Evolutionary conservation across 2,113 vertebrate genomes (phyloP), one percentile per base, ranked within the genome.

Genomic region (Pontoporia blainvillei): DNA sequence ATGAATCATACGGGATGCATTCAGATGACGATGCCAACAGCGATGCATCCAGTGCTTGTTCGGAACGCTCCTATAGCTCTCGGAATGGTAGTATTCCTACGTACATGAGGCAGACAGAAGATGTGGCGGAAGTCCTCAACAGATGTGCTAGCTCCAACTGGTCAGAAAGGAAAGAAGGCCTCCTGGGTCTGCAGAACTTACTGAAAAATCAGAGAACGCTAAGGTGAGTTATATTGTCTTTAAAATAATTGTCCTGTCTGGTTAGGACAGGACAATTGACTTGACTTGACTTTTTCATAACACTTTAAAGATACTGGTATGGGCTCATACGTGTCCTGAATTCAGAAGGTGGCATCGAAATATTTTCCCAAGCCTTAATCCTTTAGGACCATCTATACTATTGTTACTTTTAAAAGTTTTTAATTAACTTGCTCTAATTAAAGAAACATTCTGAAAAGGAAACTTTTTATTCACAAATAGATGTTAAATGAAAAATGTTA

Each of bases 21-120:
- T 99, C 99, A 0, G 99, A 99, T 20, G 99, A 99, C 15, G 99
- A 99, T 78, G 99, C 99, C 79, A 99, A 99, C 98, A 99, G 99
- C 1, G 99, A 99, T 1, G 99, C 99, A 0, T 99, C 99, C 46
- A 99, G 99, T 86, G 99, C 99, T 85, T 99, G 99, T 75, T 99
- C 99, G 0, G 99, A 99, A 91, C 98, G 99, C 79, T 99, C 99
- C 34, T 99, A 99, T 67, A 99, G 99, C 97, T 99, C 99, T 36
- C 98, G 99, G 64, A 99, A 99, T 0, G 99, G 99, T 36, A 99
- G 99, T 92, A 99, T 99, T 78, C 99, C 99, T 0, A 99, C 99
- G 0, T 99, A 99, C 85, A 99, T 99, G 99, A 99, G 99, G 23
- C 99, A 99, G 98, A 99, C 99, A 0, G 99, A 99, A 96, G 99